Base-by-base conservation (phyloP, 2,797 vertebrate genomes). In the Lerista edwardsae region DNA sequence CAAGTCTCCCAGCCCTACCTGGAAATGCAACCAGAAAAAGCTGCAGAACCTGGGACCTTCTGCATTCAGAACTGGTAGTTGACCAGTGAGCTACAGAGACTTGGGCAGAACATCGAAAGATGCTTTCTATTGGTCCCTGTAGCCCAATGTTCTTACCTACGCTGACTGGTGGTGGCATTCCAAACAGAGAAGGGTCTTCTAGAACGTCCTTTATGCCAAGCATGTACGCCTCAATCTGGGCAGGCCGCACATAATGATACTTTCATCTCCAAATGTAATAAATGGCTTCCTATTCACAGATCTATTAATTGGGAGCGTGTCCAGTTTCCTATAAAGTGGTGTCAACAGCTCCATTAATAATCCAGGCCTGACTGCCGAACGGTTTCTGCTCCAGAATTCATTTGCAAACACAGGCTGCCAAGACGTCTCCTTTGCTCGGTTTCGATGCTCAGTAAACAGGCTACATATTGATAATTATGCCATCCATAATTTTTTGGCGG, bases 401-500 rank as follows among this genome's bases (percentile, higher is more conserved):
- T 29, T 17, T 83, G 89, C 72, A 83, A 47, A 44, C 55, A 51
- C 31, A 19, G 3, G 61, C 44, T 41, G 62, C 25, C 75, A 44
- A 21, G 31, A 21, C 41, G 21, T 61, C 68, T 27, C 29, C 29
- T 59, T 47, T 82, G 11, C 41, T 0, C 10, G 78, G 61, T 82
- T 19, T 8, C 27, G 12, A 44, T 21, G 68, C 74, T 12, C 1
- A 17, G 73, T 80, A 68, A 75, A 31, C 0, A 65, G 73, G 39
- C 23, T 23, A 72, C 77, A 1, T 86, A 67, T 44, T 77, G 1
- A 0, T 31, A 1, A 91, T 4, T 73, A 87, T 67, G 62, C 92
- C 90, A 88, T 90, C 91, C 91, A 72, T 91, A 93, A 90, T 61
- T 86, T 83, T 91, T 82, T 90, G 55, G 14, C 23, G 1, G 79